phyloP scores from a whole-genome alignment of 2,797 vertebrate genomes.

The Sebastes kiyomatsui region DNA sequence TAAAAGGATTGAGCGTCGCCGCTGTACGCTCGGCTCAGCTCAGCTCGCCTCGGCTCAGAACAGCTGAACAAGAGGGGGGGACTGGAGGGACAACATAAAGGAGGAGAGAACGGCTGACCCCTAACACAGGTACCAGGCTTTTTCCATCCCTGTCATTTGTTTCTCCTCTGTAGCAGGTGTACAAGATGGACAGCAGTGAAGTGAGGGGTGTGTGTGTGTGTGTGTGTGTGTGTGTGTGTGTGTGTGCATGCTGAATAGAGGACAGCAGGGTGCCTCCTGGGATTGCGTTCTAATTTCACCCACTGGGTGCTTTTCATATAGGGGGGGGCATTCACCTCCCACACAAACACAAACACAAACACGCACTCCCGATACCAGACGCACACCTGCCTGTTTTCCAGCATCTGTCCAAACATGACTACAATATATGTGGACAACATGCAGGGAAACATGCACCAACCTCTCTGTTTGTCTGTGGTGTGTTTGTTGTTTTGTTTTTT shows the following conservation, averaged over 20 bases:
- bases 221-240: conserved; percentile 24
- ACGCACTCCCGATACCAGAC: background rate
- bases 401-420: conserved; percentile 68
- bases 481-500: background rate
- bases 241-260: conserved; percentile 44
- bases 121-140: conserved; percentile 69
- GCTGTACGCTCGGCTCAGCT: conserved; percentile 60
- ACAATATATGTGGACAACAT: conserved; percentile 17
- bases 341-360: conserved; percentile 31
- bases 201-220: conserved; percentile 41
- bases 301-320: conserved; percentile 11
- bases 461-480: conserved; percentile 22
- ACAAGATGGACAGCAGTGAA: conserved; percentile 16
- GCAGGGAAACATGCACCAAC: background rate
- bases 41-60: conserved; percentile 59
- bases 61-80: conserved; percentile 55
- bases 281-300: conserved; percentile 64
- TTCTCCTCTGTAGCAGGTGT: conserved; percentile 11
- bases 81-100: conserved; percentile 52
- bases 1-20: conserved; percentile 77
- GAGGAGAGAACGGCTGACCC: conserved; percentile 69
- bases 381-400: conserved; percentile 62
- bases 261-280: conserved; percentile 53
- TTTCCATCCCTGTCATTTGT: conserved; percentile 26
- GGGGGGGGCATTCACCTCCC: conserved; percentile 35